Evolutionary conservation across 1,140 invertebrate species (phyloP).

Genomic region (Druon quercuslanigerum): DNA sequence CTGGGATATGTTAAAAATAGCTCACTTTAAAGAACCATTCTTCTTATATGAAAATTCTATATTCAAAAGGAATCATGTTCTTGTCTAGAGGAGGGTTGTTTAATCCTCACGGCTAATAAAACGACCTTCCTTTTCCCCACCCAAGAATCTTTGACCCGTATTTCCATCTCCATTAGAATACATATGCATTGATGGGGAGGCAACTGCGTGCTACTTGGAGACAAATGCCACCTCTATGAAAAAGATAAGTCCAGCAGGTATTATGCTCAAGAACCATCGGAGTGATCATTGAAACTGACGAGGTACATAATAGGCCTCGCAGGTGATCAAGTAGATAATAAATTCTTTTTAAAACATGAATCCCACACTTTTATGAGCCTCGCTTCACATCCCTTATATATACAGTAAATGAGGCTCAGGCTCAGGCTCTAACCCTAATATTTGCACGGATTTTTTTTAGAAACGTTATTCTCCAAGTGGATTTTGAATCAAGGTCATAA

Average conservation of each 20-base stretch:
- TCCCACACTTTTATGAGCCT: conserved; percentile 1
- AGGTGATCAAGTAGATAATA: conserved; percentile 6
- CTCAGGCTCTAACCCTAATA: neutral
- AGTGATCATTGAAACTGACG: conserved; percentile 21
- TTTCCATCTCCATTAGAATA: conserved; percentile 24
- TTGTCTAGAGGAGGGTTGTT: neutral
- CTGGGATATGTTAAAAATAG: too few species aligned
- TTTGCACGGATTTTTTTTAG: too few species aligned
- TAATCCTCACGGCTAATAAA: conserved; percentile 14
- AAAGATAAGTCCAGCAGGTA: conserved; percentile 24
- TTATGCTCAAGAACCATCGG: conserved; percentile 2
- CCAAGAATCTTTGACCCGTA: conserved; percentile 19
- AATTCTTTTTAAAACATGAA: conserved; percentile 8
- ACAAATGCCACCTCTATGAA: conserved; percentile 25
- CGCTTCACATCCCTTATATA: conserved; percentile 14
- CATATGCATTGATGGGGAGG: neutral
- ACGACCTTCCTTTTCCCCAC: neutral
- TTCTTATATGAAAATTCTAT: too few species aligned
- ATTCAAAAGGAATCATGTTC: too few species aligned
- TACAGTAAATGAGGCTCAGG: conserved; percentile 8
- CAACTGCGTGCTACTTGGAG: conserved; percentile 27
- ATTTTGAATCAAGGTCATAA: too few species aligned
- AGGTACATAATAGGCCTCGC: conserved; percentile 18
- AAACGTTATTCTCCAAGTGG: too few species aligned
- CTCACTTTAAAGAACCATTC: too few species aligned